Conservation (phyloP, 2,113 vertebrate species). For the Semicossyphus pulcher region DNA sequence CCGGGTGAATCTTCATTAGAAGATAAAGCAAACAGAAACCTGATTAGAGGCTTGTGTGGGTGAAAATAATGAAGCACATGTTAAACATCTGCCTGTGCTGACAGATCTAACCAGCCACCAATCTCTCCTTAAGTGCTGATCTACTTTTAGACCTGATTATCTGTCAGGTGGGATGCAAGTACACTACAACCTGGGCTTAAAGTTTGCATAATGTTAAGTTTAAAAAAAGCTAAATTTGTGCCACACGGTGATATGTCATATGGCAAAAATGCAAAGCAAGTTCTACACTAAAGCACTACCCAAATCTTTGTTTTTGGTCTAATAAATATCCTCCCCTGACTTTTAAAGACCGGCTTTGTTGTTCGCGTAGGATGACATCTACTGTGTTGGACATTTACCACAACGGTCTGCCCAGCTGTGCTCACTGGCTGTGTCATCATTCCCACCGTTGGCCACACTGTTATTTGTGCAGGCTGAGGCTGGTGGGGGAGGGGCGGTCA, state of each 20-base stretch:
- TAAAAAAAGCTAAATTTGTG: background rate
- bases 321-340: too few relatives aligned
- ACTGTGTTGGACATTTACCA: conserved; percentile 64
- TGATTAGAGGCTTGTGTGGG: conserved; percentile 5
- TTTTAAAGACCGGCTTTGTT: background rate
- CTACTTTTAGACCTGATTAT: background rate
- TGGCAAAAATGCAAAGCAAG: background rate
- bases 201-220: background rate
- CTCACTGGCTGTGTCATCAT: conserved; percentile 65
- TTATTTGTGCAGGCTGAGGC: conserved; percentile 59
- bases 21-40: conserved; percentile 6
- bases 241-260: background rate
- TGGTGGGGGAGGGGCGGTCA: conserved; percentile 38
- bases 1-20: conserved; percentile 80
- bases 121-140: conserved; percentile 3
- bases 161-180: conserved; percentile 9
- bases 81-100: conserved; percentile 1
- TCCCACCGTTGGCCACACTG: conserved; percentile 56
- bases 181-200: background rate
- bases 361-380: background rate
- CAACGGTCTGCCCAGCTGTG: conserved; percentile 67
- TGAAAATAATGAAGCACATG: background rate
- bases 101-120: background rate
- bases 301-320: background rate
- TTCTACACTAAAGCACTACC: background rate